Percentiles rank a stretch among this genome's conserved stretches.
These are phyloP conservation scores for Amphiprion ocellaris DNA, from an alignment of 2,113 vertebrate species.

Conservation along the genomic window DNA sequence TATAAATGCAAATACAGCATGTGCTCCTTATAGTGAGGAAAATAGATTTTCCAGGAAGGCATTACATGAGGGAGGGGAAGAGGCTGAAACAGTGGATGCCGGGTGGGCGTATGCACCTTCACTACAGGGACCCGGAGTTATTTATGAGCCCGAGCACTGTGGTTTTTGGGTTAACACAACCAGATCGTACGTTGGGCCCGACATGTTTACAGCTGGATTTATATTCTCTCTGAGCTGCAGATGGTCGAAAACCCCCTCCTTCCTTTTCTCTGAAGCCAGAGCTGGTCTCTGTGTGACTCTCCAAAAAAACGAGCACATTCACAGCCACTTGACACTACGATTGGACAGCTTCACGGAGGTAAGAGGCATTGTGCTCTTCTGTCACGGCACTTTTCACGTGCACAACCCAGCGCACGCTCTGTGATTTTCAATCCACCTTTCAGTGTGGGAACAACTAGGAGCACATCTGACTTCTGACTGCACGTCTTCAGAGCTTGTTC, in stretches of 20 bases:
- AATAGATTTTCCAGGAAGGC: constrained; percentile 33
- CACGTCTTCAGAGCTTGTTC: constrained; percentile 21
- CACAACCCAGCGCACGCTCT: neutral
- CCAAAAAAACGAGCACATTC: constrained; percentile 1
- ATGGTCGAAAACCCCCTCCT: neutral
- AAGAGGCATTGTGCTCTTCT: neutral
- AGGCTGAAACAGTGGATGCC: constrained; percentile 24
- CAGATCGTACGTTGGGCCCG: neutral
- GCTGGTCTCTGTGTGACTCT: neutral
- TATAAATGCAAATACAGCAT: constrained; percentile 35
- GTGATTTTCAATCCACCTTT: neutral
- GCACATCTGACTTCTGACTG: constrained; percentile 15
- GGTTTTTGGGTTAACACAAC: constrained; percentile 7
- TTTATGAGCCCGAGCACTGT: constrained; percentile 31
- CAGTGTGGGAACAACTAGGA: constrained; percentile 10
- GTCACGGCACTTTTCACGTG: neutral
- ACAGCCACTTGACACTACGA: neutral
- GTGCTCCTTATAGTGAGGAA: constrained; percentile 15
- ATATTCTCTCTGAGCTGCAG: neutral
- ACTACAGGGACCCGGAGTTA: constrained; percentile 34
- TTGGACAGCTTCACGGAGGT: neutral
- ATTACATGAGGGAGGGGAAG: constrained; percentile 34
- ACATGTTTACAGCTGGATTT: neutral
- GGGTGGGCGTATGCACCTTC: constrained; percentile 38
- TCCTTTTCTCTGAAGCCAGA: neutral